Base-by-base conservation (phyloP, 2,113 vertebrate species). In the Alosa alosa region DNA sequence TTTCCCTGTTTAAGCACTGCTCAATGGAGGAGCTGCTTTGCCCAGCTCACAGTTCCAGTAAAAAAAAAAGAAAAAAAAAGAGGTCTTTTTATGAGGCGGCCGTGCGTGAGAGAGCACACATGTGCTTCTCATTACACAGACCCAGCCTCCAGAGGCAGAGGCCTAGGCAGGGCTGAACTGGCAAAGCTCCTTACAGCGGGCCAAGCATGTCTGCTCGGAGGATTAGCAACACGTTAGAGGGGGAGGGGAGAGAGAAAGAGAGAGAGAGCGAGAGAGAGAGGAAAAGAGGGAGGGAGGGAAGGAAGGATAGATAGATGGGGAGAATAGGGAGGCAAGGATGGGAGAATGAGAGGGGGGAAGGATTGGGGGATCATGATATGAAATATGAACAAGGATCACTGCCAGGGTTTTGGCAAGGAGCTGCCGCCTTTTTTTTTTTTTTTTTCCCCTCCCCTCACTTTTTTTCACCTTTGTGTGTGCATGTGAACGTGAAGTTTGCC, bases 141-240 rank as follows among this genome's bases (percentile, higher is more conserved):
- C n/a, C 91, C 95, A 93, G 94, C 95, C 92, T 93, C 93, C 93
- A 94, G 95, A 96, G 93, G 93, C 90, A 91, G 82, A 90, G 95
- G 93, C 96, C 95, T 25, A 36, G 64, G 64, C n/a, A 31, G n/a
- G 64, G n/a, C 64, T 96, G 94, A 95, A 92, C 95, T 95, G 95
- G 95, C 95, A 97, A 94, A 96, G 96, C 87, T 90, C 88, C 92
- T 95, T 96, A 94, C 60, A 95, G 91, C 94, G 96, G 95, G 93
- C 90, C 90, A 93, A 94, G 91, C 89, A 94, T 92, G 95, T 96
- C 93, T 94, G 88, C 92, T 93, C 91, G 93, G 93, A 90, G 94
- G 93, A 95, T 96, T 96, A 96, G 92, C 81, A 92, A 90, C 90
- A 92, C 91, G 87, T 88, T 90, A 86, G 89, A 83, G 85, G 47